Base-by-base conservation (phyloP, 2,888 invertebrate species). In the Mesochorus sp. region DNA sequence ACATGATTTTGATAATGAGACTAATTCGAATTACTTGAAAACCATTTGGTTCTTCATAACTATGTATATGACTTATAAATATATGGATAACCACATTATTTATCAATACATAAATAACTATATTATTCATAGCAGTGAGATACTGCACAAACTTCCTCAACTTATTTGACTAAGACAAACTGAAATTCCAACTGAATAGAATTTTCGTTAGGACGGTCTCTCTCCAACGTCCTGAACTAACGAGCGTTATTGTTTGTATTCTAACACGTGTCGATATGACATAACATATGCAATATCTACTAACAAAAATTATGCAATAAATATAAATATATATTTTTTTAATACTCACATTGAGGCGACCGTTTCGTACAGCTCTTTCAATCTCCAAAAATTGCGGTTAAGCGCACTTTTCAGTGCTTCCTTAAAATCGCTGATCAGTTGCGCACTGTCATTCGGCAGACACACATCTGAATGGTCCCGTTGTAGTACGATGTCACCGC, bases 311-410 rank as follows among this genome's bases (percentile, higher is more conserved):
- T n/a, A n/a, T n/a, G n/a, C n/a, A n/a, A n/a, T n/a, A 34, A 0
- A 51, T 51, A 12, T 1, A 21, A 51, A 12, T 10, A 55, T 55
- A n/a, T n/a, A 0, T 3, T 55, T 55, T n/a, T 12, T 28, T 1
- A 12, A 26, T 51, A 28, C 28, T 51, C 8, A 51, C 51, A 51
- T 14, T 28, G 28, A 3, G 14, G 51, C 51, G 2, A 28, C 28
- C n/a, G 51, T 26, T 12, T 51, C 51, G 14, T 28, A 51, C 1
- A 51, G 1, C 28, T 26, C 26, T 5, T 34, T 34, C n/a, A 55
- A 19, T n/a, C 4, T 21, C 59, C 59, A 59, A 24, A 59, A 59
- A 59, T 59, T 39, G 1, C 59, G 37, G 12, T n/a, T 2, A 2
- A 59, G 14, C 8, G 39, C 6, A 39, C 39, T 24, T 10, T 12